These are phyloP conservation scores for Pristionchus entomophagus DNA, from an alignment of 2,888 invertebrate genomes.

Conservation along the genomic window DNA sequence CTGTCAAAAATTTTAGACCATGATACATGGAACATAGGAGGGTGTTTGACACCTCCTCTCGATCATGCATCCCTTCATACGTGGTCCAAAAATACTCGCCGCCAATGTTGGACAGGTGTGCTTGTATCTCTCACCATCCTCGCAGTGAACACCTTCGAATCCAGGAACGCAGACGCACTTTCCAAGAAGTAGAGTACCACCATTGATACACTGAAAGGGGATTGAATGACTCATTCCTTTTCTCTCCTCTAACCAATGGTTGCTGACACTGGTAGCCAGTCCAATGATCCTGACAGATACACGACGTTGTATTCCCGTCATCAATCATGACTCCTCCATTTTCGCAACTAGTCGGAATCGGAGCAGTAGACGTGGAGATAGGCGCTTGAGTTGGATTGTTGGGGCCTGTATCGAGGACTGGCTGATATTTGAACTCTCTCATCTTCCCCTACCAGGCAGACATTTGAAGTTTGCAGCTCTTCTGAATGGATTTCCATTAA, in stretches of 20 bases:
- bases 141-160: neutral
- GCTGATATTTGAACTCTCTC: neutral
- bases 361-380: neutral
- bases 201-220: slow-evolving; percentile 30
- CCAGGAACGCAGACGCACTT: neutral
- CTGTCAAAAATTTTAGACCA: too few species aligned
- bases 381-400: neutral
- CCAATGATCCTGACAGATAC: slow-evolving; percentile 36
- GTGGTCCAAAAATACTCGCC: too few species aligned
- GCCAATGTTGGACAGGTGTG: too few species aligned
- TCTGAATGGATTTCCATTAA: slow-evolving; percentile 28
- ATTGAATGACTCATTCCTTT: neutral
- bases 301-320: neutral
- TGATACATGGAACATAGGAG: too few species aligned
- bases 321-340: neutral
- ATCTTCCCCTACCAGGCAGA: neutral
- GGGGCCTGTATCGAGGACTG: neutral
- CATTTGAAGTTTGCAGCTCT: slow-evolving; percentile 15
- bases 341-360: neutral
- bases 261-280: neutral
- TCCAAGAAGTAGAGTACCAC: neutral
- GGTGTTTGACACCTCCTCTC: too few species aligned
- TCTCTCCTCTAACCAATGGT: neutral
- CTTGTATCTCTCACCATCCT: neutral
- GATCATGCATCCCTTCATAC: too few species aligned